phyloP scores from a whole-genome alignment of 2,113 vertebrate genomes.

The Burhinus bistriatus region DNA sequence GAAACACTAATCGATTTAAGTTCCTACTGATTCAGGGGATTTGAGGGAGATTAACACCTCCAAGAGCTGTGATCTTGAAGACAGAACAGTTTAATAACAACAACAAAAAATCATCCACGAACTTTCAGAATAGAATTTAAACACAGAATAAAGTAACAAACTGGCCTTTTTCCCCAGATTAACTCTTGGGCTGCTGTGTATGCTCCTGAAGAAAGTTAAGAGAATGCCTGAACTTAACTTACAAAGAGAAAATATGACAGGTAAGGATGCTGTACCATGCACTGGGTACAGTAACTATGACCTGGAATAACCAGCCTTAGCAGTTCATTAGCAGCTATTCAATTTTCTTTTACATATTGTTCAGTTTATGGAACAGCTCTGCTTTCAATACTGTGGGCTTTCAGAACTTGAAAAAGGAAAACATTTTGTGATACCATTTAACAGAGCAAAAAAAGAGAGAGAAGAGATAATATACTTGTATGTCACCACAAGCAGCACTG shows the following conservation, averaged over 20 bases:
- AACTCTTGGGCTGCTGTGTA: not conserved
- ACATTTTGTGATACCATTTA: not conserved
- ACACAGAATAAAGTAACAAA: not conserved
- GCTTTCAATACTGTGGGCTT: not conserved
- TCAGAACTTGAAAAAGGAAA: not conserved
- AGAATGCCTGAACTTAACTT: not conserved
- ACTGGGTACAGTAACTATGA: not conserved
- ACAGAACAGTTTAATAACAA: not conserved
- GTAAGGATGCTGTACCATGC: not conserved
- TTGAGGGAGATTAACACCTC: not conserved
- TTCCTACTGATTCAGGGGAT: not conserved
- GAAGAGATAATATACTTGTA: not conserved
- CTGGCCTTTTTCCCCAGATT: not conserved
- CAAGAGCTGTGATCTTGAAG: not conserved
- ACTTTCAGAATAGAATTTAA: not conserved
- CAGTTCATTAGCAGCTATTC: conserved; percentile 29
- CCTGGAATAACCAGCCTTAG: conserved; percentile 38
- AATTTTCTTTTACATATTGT: not conserved
- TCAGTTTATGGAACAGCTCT: not conserved
- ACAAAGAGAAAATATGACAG: not conserved
- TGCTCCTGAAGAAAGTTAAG: not conserved
- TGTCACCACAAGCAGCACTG: not conserved
- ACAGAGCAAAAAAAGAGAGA: not conserved
- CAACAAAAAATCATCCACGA: not conserved
- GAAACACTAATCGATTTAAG: conserved; percentile 9